phyloP scores from a whole-genome alignment of 37 sponge, comb jelly and placozoan species.

The Beroe forskalii region DNA sequence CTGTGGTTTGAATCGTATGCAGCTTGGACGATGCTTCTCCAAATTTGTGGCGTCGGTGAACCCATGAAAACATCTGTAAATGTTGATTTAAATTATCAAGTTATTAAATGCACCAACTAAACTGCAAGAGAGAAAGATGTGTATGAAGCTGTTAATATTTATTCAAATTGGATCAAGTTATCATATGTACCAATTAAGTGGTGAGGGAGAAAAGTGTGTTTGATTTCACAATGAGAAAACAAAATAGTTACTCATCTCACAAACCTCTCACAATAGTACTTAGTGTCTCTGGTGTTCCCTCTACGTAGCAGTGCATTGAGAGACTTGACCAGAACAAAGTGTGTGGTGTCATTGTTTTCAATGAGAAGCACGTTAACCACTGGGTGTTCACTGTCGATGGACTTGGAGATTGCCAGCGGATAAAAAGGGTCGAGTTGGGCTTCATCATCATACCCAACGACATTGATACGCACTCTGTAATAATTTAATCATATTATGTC shows the following conservation, averaged over 20 bases:
- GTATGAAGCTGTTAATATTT: no score
- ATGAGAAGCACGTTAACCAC: slow-evolving; percentile 15
- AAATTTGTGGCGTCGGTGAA: not conserved
- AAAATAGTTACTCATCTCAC: slow-evolving; percentile 3
- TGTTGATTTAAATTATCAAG: not conserved
- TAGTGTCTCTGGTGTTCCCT: not conserved
- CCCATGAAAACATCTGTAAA: slow-evolving; percentile 60
- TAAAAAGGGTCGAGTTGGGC: not conserved
- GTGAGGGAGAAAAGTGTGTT: no score
- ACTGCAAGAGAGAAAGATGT: no score
- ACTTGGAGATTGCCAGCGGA: not conserved
- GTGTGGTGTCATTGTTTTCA: not conserved
- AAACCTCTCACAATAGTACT: slow-evolving; percentile 11
- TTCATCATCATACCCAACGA: slow-evolving; percentile 42
- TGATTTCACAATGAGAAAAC: no score
- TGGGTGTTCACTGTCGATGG: not conserved
- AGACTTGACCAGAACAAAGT: slow-evolving; percentile 19
- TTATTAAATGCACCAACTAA: not conserved
- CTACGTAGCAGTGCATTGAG: slow-evolving; percentile 35
- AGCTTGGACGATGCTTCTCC: not conserved
- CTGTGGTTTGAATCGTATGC: not conserved
- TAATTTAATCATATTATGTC: not conserved
- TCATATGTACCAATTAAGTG: no score
- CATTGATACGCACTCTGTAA: slow-evolving; percentile 47
- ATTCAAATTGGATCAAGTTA: no score